Percentiles rank a stretch among this genome's conserved stretches.
Conservation (phyloP, 2,888 invertebrate genomes). For the Mylabris sibirica region DNA sequence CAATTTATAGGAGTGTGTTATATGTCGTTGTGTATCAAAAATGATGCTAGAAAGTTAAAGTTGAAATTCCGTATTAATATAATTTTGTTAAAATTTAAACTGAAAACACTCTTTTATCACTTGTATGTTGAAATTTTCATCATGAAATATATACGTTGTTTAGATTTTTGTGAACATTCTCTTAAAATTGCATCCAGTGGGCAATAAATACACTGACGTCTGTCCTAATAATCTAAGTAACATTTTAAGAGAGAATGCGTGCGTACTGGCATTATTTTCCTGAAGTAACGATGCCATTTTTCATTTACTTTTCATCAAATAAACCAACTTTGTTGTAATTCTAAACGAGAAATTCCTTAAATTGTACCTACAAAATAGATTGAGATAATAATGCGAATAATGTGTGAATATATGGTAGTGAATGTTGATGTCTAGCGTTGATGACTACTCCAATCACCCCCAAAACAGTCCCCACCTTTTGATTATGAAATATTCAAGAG, state of each 20-base stretch:
- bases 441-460: conserved; percentile 25
- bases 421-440: conserved; percentile 12
- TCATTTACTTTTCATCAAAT: conserved; percentile 1
- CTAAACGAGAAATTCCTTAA: background rate
- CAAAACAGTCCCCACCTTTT: background rate
- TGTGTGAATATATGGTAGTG: conserved; percentile 13
- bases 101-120: background rate
- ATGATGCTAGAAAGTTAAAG: no score
- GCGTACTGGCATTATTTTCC: background rate
- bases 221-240: conserved; percentile 9
- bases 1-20: no score
- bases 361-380: background rate
- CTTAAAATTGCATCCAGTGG: background rate
- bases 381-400: background rate
- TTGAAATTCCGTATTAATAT: no score
- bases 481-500: conserved; percentile 50
- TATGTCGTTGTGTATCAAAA: no score
- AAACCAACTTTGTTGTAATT: background rate
- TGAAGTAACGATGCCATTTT: background rate
- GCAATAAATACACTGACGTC: conserved; percentile 12
- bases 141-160: background rate
- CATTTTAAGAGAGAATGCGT: conserved; percentile 8
- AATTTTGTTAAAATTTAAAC: background rate
- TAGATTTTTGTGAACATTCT: background rate
- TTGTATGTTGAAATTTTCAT: background rate